phyloP scores from a whole-genome alignment of 2,113 vertebrate genomes.

The Daphoenositta chrysoptera region DNA sequence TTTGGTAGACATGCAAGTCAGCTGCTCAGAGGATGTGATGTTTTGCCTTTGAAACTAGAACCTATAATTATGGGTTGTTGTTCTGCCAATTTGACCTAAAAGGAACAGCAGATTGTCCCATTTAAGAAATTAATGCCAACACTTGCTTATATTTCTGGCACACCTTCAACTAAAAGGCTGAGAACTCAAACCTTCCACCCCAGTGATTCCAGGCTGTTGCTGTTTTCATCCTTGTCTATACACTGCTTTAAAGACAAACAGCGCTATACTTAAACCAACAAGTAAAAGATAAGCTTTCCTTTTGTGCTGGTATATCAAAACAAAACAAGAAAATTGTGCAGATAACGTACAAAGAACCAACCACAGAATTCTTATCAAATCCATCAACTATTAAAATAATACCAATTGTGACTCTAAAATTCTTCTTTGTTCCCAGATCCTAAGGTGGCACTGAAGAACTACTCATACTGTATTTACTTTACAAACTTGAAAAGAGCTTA shows the following conservation, averaged over 20 bases:
- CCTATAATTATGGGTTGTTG: not conserved
- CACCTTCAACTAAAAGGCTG: not conserved
- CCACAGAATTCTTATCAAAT: not conserved
- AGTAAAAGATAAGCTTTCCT: not conserved
- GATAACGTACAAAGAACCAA: not conserved
- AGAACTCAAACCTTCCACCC: conserved; percentile 1
- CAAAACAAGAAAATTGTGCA: not conserved
- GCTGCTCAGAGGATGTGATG: not conserved
- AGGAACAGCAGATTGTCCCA: conserved; percentile 1
- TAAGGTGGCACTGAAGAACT: not conserved
- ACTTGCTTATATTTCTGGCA: not conserved
- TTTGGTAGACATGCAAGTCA: not conserved
- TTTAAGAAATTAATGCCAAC: not conserved
- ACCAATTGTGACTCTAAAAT: not conserved
- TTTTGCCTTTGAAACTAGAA: not conserved
- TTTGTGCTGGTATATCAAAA: not conserved
- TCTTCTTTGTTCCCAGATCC: not conserved
- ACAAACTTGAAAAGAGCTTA: not conserved
- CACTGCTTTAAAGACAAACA: not conserved
- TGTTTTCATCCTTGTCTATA: not conserved
- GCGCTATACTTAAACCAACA: not conserved
- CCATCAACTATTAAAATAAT: not conserved
- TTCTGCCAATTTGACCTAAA: not conserved
- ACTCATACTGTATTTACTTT: not conserved
- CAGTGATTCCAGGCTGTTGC: not conserved